Percentiles rank a stretch among this genome's conserved stretches.
These are phyloP conservation scores for Hirundo rustica DNA, from an alignment of 2,797 vertebrate species.

Conservation along the genomic window DNA sequence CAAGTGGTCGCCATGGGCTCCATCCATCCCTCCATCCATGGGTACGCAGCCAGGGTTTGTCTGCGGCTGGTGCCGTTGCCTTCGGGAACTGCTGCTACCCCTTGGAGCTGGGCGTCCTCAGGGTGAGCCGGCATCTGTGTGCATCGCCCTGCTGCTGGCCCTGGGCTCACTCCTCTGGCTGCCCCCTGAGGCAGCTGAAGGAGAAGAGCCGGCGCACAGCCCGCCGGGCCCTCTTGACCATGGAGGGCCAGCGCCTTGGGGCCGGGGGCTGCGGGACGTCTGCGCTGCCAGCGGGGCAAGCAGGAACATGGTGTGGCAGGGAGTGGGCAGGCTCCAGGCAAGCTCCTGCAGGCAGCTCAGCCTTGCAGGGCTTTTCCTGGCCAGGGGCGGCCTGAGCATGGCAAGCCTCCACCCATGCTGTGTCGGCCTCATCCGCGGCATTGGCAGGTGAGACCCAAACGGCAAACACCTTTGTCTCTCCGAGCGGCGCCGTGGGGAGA, in stretches of 20 bases:
- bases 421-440: no score
- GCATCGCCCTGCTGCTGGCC: rapidly evolving
- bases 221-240: not conserved
- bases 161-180: not conserved
- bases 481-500: no score
- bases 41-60: no score
- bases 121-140: not conserved
- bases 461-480: no score
- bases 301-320: not conserved
- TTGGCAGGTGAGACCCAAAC: no score
- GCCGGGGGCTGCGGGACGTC: not conserved
- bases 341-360: rapidly evolving
- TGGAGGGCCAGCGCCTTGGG: not conserved
- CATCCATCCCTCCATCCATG: no score
- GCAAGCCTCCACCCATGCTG: no score
- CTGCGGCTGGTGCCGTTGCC: no score
- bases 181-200: not conserved
- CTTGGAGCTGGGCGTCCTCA: no score
- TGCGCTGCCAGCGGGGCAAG: not conserved
- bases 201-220: not conserved
- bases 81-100: not conserved
- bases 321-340: not conserved
- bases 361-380: not conserved
- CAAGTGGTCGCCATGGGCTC: no score
- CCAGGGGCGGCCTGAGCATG: no score